Evolutionary conservation across 2,888 invertebrate genomes (phyloP).

Genomic region (Andrena fulva): DNA sequence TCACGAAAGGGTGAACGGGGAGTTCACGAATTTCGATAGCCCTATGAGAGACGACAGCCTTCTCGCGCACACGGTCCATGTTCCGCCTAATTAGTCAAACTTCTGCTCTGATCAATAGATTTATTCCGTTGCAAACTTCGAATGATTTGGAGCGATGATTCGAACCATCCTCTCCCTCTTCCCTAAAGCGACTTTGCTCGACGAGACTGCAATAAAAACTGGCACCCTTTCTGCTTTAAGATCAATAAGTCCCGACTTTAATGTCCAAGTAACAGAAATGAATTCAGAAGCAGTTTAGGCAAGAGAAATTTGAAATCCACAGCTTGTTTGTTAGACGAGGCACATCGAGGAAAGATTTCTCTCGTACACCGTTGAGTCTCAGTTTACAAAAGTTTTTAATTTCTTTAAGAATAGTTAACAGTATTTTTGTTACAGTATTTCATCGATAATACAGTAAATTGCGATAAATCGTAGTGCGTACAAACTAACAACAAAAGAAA

Average conservation of each 20-base stretch:
- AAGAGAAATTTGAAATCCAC: no score
- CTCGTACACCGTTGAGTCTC: constrained; percentile 61
- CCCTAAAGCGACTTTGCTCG: not conserved
- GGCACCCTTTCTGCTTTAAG: no score
- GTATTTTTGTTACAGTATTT: constrained; percentile 84
- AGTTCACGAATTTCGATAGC: constrained; percentile 78
- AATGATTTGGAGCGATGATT: not conserved
- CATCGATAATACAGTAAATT: constrained; percentile 83
- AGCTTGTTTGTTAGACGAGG: no score
- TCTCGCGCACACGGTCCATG: constrained; percentile 24
- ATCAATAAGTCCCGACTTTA: no score
- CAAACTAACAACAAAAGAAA: constrained; percentile 82
- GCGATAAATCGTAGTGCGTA: constrained; percentile 82
- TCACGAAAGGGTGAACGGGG: constrained; percentile 29
- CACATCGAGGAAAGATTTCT: constrained; percentile 32
- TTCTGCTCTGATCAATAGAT: not conserved
- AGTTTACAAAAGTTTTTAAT: constrained; percentile 84
- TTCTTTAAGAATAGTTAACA: constrained; percentile 84
- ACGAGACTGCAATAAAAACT: no score
- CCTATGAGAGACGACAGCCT: constrained; percentile 59
- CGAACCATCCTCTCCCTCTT: not conserved
- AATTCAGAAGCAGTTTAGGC: no score
- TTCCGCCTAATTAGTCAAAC: constrained; percentile 37
- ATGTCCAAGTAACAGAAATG: no score
- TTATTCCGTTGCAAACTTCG: not conserved